phyloP scores from a whole-genome alignment of 2,888 invertebrate species.

The Pachydiplax longipennis region DNA sequence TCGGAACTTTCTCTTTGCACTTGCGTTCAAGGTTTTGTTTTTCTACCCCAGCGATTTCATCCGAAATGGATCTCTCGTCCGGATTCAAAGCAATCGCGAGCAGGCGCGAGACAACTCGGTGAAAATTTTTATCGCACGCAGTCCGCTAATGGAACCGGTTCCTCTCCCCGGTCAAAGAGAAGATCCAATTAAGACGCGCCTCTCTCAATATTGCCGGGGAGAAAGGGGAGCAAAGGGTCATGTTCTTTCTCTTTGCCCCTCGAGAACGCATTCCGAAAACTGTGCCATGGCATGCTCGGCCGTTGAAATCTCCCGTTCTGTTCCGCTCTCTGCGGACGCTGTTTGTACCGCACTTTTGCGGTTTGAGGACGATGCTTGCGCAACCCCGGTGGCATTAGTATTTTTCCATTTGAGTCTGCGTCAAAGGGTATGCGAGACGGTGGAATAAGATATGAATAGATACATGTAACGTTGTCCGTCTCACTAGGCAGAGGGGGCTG shows the following conservation, averaged over 20 bases:
- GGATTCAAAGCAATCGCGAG: not conserved
- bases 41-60: not conserved
- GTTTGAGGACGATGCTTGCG: not conserved
- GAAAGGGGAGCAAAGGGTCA: not conserved
- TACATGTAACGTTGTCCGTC: not conserved
- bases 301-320: not conserved
- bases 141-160: conserved; percentile 8
- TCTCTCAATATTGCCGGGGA: not conserved
- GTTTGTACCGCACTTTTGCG: not conserved
- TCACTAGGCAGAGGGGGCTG: not conserved
- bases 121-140: not conserved
- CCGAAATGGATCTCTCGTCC: not conserved
- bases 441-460: not conserved
- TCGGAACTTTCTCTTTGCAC: not conserved
- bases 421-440: not conserved
- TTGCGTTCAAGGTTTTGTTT: not conserved
- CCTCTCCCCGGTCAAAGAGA: not conserved
- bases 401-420: not conserved
- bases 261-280: not conserved
- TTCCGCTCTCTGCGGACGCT: not conserved
- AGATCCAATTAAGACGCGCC: conserved; percentile 1
- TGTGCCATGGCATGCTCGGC: not conserved
- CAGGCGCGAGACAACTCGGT: not conserved
- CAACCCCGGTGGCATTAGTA: not conserved
- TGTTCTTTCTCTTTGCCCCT: not conserved